Evolutionary conservation across 2,113 vertebrate species (phyloP), one percentile per base, ranked within the genome.

Genomic region (Psammodynastes pulverulentus): DNA sequence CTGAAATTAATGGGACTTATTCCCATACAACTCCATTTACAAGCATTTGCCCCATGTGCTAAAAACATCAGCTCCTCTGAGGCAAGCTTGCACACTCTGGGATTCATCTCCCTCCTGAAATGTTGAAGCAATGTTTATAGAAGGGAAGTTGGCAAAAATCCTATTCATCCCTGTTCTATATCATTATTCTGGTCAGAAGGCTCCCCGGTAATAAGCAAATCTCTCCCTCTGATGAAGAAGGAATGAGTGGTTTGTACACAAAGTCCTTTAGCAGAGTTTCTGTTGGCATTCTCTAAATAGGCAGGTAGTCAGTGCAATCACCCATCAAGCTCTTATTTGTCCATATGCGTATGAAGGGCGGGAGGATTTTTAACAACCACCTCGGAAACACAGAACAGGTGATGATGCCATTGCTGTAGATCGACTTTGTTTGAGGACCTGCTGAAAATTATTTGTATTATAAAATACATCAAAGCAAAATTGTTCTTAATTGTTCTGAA

Each of bases 101-200:
- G 67, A 92, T 89, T 89, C 91, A 92, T 92, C 91, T 89, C 87
- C 29, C 23, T 56, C 51, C 4, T 89, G 91, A 92, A 23, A 26
- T 84, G 62, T 43, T 92, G 43, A 92, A 89, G 87, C 84, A 56
- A 54, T 92, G 87, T 92, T 92, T 92, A 89, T 43, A 56, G 43
- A 92, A 92, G 24, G 67, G 39, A 34, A 92, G 51, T 24, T 89
- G 91, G 87, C 88, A 15, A 89, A 89, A 34, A 26, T 34, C 67
- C 91, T 54, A 24, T 21, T 24, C 6, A 53, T 88, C 91, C n/a
- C 91, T 92, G 91, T 92, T 92, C 91, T 72, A 89, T 84, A 89
- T 89, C 91, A 89, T 92, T 84, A 88, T 84, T 67, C 21, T 89
- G 87, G 43, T 39, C 67, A 88, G 29, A 56, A 45, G 79, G 34